These are phyloP conservation scores for Lacerta bilineata DNA, from an alignment of 2,797 vertebrate species.

Conservation along the genomic window DNA sequence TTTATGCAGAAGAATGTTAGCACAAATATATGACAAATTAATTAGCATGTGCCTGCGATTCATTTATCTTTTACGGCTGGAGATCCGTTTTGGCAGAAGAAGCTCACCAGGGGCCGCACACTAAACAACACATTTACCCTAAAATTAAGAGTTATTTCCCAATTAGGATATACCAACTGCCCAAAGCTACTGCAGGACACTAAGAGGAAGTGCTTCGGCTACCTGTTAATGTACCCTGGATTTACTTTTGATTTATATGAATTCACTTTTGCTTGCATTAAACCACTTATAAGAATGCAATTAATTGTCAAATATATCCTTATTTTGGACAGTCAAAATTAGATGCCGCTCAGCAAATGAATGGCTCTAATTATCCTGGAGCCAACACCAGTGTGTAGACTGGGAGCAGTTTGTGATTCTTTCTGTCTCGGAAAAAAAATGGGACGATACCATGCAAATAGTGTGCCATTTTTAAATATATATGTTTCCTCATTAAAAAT, in stretches of 20 bases:
- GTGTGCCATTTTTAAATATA: background rate
- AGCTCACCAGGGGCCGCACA: constrained; percentile 33
- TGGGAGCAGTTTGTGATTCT: background rate
- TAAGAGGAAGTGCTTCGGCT: constrained; percentile 62
- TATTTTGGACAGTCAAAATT: constrained; percentile 7
- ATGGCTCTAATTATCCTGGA: background rate
- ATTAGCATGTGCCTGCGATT: constrained; percentile 62
- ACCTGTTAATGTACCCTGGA: constrained; percentile 44
- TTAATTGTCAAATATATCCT: constrained; percentile 21
- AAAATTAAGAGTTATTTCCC: constrained; percentile 68
- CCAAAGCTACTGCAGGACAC: constrained; percentile 62
- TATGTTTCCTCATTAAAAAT: background rate
- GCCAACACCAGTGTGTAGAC: too few species aligned
- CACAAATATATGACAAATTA: constrained; percentile 66
- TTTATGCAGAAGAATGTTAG: constrained; percentile 57
- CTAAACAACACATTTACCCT: constrained; percentile 53
- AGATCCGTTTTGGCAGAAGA: constrained; percentile 45
- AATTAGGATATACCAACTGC: constrained; percentile 74
- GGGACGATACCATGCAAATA: background rate
- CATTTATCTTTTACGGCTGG: constrained; percentile 63
- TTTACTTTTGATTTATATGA: background rate
- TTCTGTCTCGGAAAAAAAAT: background rate
- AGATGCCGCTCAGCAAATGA: constrained; percentile 8
- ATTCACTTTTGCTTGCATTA: background rate
- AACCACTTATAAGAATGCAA: background rate